A percentile compares a stretch with the other conserved stretches of the same genome.
phyloP scores from a whole-genome alignment of 1,140 invertebrate species.

The Heliconius himera region DNA sequence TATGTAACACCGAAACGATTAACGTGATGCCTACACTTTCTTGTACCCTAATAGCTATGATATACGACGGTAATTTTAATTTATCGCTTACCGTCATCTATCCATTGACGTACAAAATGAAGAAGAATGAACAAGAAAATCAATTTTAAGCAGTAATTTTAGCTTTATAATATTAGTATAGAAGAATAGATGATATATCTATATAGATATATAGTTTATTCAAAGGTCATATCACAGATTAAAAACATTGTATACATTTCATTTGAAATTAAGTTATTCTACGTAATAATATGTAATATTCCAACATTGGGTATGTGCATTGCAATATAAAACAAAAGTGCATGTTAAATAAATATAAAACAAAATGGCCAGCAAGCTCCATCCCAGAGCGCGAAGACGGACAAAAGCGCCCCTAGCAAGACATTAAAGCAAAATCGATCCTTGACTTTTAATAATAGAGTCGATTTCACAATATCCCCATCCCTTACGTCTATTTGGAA shows the following conservation, averaged over 20 bases:
- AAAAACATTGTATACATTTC: neutral
- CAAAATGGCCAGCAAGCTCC: conserved; percentile 71
- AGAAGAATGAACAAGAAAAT: no score
- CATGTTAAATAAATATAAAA: conserved; percentile 33
- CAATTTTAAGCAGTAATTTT: no score
- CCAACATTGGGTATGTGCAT: conserved; percentile 21
- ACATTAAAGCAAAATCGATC: conserved; percentile 34
- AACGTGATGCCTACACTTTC: no score
- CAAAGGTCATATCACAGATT: neutral
- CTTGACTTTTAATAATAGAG: conserved; percentile 23
- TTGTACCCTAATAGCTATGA: no score
- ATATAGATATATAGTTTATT: neutral
- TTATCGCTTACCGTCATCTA: no score
- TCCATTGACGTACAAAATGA: no score
- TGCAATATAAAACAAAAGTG: conserved; percentile 41
- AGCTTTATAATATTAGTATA: no score
- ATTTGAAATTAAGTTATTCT: conserved; percentile 1
- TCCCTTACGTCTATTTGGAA: conserved; percentile 58
- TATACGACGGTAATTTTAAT: no score
- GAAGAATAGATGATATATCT: no score
- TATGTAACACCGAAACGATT: no score
- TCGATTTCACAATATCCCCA: conserved; percentile 31
- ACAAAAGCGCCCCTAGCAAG: conserved; percentile 58
- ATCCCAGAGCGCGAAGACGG: conserved; percentile 62
- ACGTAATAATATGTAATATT: neutral